These are phyloP conservation scores for Romanogobio albipinnatus DNA, from an alignment of 2,113 vertebrate species.

Conservation along the genomic window DNA sequence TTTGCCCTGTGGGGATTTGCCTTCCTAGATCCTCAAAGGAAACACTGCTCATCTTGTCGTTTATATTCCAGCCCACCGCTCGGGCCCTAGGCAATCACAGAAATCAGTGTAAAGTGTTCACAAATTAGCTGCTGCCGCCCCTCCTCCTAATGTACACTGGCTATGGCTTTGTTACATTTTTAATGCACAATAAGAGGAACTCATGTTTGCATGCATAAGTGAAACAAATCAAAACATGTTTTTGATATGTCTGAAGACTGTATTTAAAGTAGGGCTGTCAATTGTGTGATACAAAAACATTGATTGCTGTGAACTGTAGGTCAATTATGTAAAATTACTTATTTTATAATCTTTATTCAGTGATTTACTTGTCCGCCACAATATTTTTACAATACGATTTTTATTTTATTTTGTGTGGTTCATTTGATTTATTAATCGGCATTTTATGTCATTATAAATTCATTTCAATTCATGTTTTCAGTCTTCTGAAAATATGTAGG, in stretches of 20 bases:
- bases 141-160: constrained; percentile 17
- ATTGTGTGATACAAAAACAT: not conserved
- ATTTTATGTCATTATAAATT: not conserved
- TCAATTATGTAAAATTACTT: not conserved
- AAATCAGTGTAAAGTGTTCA: constrained; percentile 48
- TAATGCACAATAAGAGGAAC: constrained; percentile 18
- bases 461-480: not conserved
- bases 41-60: constrained; percentile 45
- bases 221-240: not conserved
- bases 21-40: constrained; percentile 35
- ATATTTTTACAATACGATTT: too few species aligned
- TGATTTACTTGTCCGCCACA: too few species aligned
- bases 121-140: constrained; percentile 10
- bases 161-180: constrained; percentile 18
- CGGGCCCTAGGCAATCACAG: constrained; percentile 51
- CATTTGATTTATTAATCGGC: not conserved
- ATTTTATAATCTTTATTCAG: too few species aligned
- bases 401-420: not conserved
- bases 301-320: not conserved
- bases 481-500: not conserved
- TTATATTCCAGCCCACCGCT: constrained; percentile 51
- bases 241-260: not conserved
- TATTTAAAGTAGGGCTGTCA: not conserved
- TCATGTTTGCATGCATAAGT: not conserved
- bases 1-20: constrained; percentile 45